A percentile compares a stretch with the other conserved stretches of the same genome.
phyloP scores from a whole-genome alignment of 2,888 invertebrate genomes.

The Prosapia bicincta region DNA sequence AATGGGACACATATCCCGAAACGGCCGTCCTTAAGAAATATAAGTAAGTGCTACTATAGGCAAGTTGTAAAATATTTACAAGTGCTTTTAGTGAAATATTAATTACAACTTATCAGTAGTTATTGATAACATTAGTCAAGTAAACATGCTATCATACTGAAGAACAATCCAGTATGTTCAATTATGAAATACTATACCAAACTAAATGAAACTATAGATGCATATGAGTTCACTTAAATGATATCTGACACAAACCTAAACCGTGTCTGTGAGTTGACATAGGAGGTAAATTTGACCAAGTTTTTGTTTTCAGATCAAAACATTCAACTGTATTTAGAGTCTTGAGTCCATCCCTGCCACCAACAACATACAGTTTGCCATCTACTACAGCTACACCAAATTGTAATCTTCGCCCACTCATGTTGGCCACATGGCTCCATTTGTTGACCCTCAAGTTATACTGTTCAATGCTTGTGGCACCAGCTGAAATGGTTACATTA shows the following conservation, averaged over 20 bases:
- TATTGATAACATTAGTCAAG: no score
- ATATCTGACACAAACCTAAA: conserved; percentile 44
- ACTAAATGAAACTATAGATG: no score
- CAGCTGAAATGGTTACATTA: conserved; percentile 49
- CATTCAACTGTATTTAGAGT: conserved; percentile 92
- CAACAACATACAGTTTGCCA: conserved; percentile 80
- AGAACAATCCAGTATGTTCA: no score
- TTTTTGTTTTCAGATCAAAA: conserved; percentile 74
- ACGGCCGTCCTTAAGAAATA: no score
- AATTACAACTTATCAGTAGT: no score
- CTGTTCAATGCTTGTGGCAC: conserved; percentile 85
- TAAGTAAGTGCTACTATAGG: no score
- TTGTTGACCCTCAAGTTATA: conserved; percentile 78
- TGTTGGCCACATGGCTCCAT: conserved; percentile 72
- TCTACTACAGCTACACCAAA: conserved; percentile 87
- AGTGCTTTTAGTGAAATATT: no score
- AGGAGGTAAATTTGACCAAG: conserved; percentile 77
- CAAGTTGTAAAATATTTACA: no score
- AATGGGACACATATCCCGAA: no score
- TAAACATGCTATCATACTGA: no score
- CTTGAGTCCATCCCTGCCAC: conserved; percentile 90
- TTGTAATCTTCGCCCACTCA: conserved; percentile 79
- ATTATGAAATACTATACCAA: no score
- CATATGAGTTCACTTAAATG: no score
- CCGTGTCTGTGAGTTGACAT: conserved; percentile 69